phyloP scores from a whole-genome alignment of 2,888 invertebrate species.

The Iselma pallidipennis region DNA sequence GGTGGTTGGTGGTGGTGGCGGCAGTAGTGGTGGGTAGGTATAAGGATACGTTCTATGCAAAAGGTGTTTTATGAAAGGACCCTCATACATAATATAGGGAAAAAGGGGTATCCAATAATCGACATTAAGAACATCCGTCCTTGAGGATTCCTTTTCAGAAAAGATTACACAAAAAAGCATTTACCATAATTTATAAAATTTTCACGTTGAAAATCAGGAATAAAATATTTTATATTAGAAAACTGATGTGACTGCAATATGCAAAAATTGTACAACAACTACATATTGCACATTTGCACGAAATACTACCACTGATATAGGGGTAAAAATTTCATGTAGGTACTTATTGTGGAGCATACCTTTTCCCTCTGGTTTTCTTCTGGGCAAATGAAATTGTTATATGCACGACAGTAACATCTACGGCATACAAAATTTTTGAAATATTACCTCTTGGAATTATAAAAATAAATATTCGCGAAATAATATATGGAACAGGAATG shows the following conservation, averaged over 20 bases:
- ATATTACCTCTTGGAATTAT: neutral
- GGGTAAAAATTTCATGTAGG: neutral
- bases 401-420: neutral
- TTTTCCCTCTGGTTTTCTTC: neutral
- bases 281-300: neutral
- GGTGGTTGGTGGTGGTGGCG: too few relatives aligned
- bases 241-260: neutral
- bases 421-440: neutral
- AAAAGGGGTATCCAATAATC: conserved; percentile 11
- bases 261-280: neutral
- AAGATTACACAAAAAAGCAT: neutral
- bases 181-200: neutral
- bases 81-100: conserved; percentile 19
- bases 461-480: too few relatives aligned
- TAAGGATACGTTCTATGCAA: conserved; percentile 5
- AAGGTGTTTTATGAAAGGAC: conserved; percentile 21
- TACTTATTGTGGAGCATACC: neutral
- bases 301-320: neutral
- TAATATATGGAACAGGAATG: too few relatives aligned
- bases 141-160: too few relatives aligned
- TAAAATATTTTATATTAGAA: neutral
- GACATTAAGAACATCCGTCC: too few relatives aligned
- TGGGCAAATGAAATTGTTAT: neutral
- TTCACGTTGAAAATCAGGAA: neutral
- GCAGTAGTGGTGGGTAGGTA: conserved; percentile 1